phyloP scores from a whole-genome alignment of 2,888 invertebrate genomes.

The Epiblema foenella region DNA sequence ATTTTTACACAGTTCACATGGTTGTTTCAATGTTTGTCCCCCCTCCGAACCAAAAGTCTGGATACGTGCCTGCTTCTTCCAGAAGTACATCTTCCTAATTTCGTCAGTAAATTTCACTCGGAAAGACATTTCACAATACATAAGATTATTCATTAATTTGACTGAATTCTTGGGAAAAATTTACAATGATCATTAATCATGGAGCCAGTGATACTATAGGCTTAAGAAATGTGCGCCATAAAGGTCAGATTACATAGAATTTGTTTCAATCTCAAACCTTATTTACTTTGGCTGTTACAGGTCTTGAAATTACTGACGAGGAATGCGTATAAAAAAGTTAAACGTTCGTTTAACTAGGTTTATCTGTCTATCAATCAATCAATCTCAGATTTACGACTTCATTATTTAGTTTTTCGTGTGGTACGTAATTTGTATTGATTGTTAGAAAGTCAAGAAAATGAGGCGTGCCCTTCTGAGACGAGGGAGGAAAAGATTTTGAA shows the following conservation, averaged over 20 bases:
- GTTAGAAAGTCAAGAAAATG: not conserved
- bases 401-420: slow-evolving; percentile 7
- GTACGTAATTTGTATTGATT: not conserved
- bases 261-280: slow-evolving; percentile 2
- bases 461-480: not conserved
- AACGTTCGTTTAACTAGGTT: slow-evolving; percentile 18
- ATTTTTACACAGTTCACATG: too few species aligned
- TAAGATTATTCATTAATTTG: slow-evolving; percentile 28
- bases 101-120: slow-evolving; percentile 24
- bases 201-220: not conserved
- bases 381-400: slow-evolving; percentile 1
- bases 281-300: not conserved
- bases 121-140: slow-evolving; percentile 24
- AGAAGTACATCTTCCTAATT: slow-evolving; percentile 31
- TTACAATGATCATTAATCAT: slow-evolving; percentile 12
- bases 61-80: too few species aligned
- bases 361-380: slow-evolving; percentile 36
- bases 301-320: not conserved
- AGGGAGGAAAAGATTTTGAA: not conserved
- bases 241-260: not conserved
- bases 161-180: slow-evolving; percentile 27
- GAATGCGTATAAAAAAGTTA: slow-evolving; percentile 26
- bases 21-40: too few species aligned
- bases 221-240: not conserved
- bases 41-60: too few species aligned